Evolutionary conservation across 2,113 vertebrate genomes (phyloP).

Genomic region (Mesitornis unicolor): DNA sequence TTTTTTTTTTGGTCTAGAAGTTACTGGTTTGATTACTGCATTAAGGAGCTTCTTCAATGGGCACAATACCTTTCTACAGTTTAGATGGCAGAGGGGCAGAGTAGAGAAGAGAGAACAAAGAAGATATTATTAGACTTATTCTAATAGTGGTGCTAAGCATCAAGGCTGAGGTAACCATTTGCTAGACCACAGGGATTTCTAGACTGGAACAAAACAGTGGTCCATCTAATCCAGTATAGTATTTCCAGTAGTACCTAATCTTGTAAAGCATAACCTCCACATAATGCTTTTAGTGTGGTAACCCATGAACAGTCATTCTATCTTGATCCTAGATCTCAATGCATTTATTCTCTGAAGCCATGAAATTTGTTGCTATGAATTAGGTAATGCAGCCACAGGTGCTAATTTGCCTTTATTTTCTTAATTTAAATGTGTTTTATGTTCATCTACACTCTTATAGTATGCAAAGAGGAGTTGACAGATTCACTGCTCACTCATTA

Average conservation of each 20-base stretch:
- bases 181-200: background rate
- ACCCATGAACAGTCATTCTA: background rate
- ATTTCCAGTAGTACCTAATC: background rate
- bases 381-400: background rate
- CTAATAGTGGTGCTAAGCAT: background rate
- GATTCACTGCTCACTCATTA: background rate
- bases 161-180: background rate
- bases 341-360: background rate
- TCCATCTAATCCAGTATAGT: background rate
- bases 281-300: background rate
- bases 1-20: background rate
- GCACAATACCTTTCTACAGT: background rate
- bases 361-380: background rate
- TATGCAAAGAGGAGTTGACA: background rate
- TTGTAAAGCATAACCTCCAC: background rate
- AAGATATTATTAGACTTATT: background rate
- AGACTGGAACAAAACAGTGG: background rate
- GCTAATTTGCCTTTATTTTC: background rate
- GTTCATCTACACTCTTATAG: background rate
- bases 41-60: background rate
- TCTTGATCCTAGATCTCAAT: background rate
- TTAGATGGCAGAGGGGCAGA: background rate
- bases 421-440: background rate
- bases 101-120: background rate
- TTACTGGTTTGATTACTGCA: background rate